These are phyloP conservation scores for Drosophila orena DNA, from an alignment of 1,140 invertebrate species.

Conservation along the genomic window DNA sequence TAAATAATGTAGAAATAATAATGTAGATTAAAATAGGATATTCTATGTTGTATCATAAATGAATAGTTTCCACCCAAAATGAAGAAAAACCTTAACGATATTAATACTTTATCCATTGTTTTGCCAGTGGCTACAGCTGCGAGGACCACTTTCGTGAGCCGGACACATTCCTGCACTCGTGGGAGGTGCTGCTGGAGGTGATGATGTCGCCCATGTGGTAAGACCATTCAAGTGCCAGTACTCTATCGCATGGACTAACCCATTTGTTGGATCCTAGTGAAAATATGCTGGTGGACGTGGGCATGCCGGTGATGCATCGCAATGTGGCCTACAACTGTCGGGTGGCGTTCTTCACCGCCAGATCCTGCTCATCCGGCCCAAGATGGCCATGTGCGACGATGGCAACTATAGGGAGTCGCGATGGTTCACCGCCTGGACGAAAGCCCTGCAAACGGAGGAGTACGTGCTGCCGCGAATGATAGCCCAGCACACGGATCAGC, in stretches of 20 bases:
- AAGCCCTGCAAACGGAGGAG: constrained; percentile 91
- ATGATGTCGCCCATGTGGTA: constrained; percentile 90
- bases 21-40: too few species aligned
- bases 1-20: too few species aligned
- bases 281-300: constrained; percentile 97
- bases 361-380: constrained; percentile 97
- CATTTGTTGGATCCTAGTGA: constrained; percentile 74
- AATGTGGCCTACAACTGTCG: constrained; percentile 98
- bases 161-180: constrained; percentile 97
- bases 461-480: constrained; percentile 95
- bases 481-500: constrained; percentile 92
- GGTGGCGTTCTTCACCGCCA: constrained; percentile 94
- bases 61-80: too few species aligned
- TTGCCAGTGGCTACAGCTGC: constrained; percentile 96
- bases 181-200: constrained; percentile 95
- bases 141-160: constrained; percentile 99
- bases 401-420: constrained; percentile 98
- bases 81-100: too few species aligned
- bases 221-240: not conserved
- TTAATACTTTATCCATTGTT: not conserved
- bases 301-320: constrained; percentile 98
- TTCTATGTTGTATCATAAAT: too few species aligned
- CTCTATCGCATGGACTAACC: not conserved
- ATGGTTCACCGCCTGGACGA: constrained; percentile 98
- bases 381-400: constrained; percentile 96